Evolutionary conservation across 2,888 invertebrate species (phyloP), one percentile per base, ranked within the genome.

Genomic region (Hyposoter didymator): DNA sequence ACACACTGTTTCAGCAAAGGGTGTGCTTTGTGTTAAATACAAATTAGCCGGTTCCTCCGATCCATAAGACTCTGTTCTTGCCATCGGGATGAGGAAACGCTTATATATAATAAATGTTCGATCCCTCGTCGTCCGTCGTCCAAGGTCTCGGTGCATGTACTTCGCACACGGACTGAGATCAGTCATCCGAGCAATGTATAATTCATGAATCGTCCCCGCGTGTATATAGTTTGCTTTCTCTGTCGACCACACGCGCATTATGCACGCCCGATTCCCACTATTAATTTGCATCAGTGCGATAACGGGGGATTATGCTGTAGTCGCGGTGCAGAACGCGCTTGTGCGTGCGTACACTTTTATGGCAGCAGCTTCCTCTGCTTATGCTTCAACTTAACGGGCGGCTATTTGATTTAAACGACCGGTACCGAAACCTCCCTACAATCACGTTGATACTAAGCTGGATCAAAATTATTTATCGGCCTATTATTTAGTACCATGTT

Each of bases 251-350:
- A 85, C 83, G 88, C 82, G 89, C 88, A 89, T 90, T 89, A 90
- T 90, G 89, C 88, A 89, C 89, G 89, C 88, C 87, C 89, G 89
- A 89, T 89, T 90, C 90, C 87, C 89, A 88, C 90, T 90, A 90
- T 90, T 91, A 90, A 90, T 91, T 91, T 91, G 88, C 90, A 90
- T 90, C 87, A 83, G 87, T 72, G 76, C 88, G 90, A 90, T 90
- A 90, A 90, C 89, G 88, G 88, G 87, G 88, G 86, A 90, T 88
- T 88, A 88, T 86, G 78, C 84, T 49, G 83, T 75, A 79, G 72
- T 76, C 78, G 78, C 78, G 78, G 83, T 83, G 86, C 87, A 88
- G 39, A 43, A 32, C 78, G 74, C 69, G 88, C 87, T 84, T 81
- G 83, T 87, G 85, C 82, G 83, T 87, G 84, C 83, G 67, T 39